Evolutionary conservation across 2,113 vertebrate genomes (phyloP).

Genomic region (Protomyctophum bolini): DNA sequence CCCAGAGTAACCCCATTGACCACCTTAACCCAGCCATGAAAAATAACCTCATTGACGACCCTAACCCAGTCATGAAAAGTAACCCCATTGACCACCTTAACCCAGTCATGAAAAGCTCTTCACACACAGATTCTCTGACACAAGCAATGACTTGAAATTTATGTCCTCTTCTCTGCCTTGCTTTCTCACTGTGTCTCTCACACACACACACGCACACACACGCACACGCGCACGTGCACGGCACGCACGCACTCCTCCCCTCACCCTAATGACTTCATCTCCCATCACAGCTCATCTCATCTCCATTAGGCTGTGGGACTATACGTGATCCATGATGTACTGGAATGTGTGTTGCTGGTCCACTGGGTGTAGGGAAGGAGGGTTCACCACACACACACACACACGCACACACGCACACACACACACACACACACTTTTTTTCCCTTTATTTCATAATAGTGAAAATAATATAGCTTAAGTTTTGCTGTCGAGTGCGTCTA

Average conservation of each 20-base stretch:
- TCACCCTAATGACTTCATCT: conserved; percentile 54
- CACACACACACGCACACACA: conserved; percentile 5
- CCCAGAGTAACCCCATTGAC: conserved; percentile 19
- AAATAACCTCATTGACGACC: neutral
- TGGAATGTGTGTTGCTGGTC: conserved; percentile 43
- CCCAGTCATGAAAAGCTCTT: neutral
- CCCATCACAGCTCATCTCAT: conserved; percentile 62
- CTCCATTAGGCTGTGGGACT: conserved; percentile 49
- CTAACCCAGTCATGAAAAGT: too few species aligned
- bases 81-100: too few species aligned
- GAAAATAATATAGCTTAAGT: too few species aligned
- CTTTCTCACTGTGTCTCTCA: conserved; percentile 63
- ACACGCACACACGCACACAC: conserved; percentile 3
- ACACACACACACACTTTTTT: neutral
- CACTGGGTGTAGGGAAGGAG: conserved; percentile 1
- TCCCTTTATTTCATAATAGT: too few species aligned
- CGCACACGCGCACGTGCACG: too few species aligned
- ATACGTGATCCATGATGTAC: conserved; percentile 32
- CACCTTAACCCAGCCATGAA: conserved; percentile 35
- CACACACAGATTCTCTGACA: conserved; percentile 42
- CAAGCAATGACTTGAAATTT: conserved; percentile 58
- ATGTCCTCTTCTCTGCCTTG: conserved; percentile 31
- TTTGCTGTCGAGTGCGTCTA: too few species aligned
- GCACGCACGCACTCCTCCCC: conserved; percentile 8
- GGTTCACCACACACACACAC: neutral